Conservation (phyloP, 1,140 invertebrate genomes). For the Paracyclopina nana region DNA sequence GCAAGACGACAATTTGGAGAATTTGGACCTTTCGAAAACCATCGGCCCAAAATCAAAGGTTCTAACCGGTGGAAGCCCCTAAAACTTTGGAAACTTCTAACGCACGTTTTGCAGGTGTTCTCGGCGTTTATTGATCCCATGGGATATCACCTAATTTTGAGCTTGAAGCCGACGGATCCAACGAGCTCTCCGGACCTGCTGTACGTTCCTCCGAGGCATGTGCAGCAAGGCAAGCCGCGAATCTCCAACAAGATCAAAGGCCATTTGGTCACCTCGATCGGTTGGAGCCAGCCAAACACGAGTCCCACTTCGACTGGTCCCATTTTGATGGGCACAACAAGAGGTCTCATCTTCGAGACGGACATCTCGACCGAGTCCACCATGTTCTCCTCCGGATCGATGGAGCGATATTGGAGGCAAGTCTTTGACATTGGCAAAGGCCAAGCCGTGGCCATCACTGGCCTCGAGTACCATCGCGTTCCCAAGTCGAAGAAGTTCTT, state of each 20-base stretch:
- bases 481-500: conserved; percentile 38
- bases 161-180: conserved; percentile 6
- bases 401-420: conserved; percentile 74
- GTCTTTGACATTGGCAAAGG: conserved; percentile 63
- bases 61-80: too few relatives aligned
- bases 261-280: conserved; percentile 71
- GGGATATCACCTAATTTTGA: conserved; percentile 9
- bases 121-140: conserved; percentile 4
- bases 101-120: too few relatives aligned
- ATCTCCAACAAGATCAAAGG: conserved; percentile 22
- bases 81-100: too few relatives aligned
- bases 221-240: conserved; percentile 5
- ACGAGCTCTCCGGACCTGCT: neutral
- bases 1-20: conserved; percentile 43
- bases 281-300: conserved; percentile 58
- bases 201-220: too few relatives aligned
- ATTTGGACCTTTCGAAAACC: neutral
- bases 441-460: conserved; percentile 52
- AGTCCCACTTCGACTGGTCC: conserved; percentile 42
- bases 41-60: too few relatives aligned
- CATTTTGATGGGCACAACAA: conserved; percentile 69
- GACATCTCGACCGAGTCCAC: conserved; percentile 58
- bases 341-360: conserved; percentile 75
- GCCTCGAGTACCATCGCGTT: conserved; percentile 54
- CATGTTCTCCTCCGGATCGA: conserved; percentile 50